A percentile compares a stretch with the other conserved stretches of the same genome.
Evolutionary conservation across 1,140 invertebrate genomes (phyloP).

Genomic region (Caenorhabditis tropicalis): DNA sequence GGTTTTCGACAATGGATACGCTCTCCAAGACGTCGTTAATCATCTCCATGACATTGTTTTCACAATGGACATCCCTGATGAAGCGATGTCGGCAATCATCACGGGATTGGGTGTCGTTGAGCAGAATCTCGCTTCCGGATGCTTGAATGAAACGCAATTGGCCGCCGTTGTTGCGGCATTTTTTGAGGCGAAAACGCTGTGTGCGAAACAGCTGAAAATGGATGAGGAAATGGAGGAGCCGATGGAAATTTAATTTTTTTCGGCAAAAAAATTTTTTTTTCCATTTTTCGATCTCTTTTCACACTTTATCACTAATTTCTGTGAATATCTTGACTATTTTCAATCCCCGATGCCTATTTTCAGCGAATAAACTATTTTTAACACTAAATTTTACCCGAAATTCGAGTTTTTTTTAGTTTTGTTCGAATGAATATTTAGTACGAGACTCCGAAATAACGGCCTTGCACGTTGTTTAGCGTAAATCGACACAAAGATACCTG

Average conservation of each 20-base stretch:
- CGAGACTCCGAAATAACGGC: too few species aligned
- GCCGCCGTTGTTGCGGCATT: constrained; percentile 44
- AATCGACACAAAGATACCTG: too few species aligned
- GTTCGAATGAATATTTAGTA: too few species aligned
- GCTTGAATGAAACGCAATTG: constrained; percentile 63
- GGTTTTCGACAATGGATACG: constrained; percentile 58
- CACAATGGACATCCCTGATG: constrained; percentile 56
- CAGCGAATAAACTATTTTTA: too few species aligned
- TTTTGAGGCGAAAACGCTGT: not conserved
- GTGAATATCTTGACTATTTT: too few species aligned
- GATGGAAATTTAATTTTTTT: not conserved
- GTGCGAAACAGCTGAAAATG: not conserved
- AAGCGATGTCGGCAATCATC: constrained; percentile 53
- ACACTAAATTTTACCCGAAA: too few species aligned
- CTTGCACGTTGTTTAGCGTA: too few species aligned
- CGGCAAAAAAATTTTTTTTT: not conserved
- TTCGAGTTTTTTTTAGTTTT: too few species aligned
- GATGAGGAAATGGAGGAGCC: not conserved
- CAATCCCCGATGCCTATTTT: too few species aligned
- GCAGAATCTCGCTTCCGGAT: constrained; percentile 59
- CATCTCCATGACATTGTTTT: constrained; percentile 62
- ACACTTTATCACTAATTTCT: too few species aligned
- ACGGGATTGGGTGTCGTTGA: constrained; percentile 59
- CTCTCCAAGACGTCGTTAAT: constrained; percentile 64
- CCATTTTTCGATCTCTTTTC: not conserved